Evolutionary conservation across 2,888 invertebrate genomes (phyloP), one percentile per base, ranked within the genome.

Genomic region (Tanypteryx hageni): DNA sequence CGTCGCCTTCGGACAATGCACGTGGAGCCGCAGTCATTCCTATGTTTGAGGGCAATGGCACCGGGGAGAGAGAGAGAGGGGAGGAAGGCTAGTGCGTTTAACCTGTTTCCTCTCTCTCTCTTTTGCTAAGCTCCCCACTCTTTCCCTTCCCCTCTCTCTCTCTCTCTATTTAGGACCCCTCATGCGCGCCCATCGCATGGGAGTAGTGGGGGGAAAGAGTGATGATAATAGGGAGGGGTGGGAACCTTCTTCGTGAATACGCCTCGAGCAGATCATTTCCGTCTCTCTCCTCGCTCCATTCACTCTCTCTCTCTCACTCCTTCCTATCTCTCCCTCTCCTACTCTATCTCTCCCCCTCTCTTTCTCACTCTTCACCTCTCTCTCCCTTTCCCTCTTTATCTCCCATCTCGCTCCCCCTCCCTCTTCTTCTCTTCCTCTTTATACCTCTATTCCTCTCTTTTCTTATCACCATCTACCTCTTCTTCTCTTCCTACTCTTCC

Each of bases 1-100:
- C 89, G 89, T 89, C 89, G 89, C 89, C 89, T 89, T 89, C 89
- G 89, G 89, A 89, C 89, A 89, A 89, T 89, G 89, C 89, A 89
- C 89, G 89, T 89, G 89, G 89, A 89, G 89, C 89, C 89, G 27
- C 11, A 89, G 89, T 89, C 89, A 89, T 89, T 89, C 89, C 89
- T 61, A 44, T 89, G 89, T 89, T 89, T 68, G 89, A 89, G 89
- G 89, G 89, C 89, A 89, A 89, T 89, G 89, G 89, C 89, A 89
- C 89, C 61, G 18, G 64, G 64, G 64, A 31, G 64, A 89, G 31
- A 89, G 61, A 61, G 61, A 89, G 44, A 11, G 86, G 10, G 56
- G n/a, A 14, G 76, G 76, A 18, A n/a, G 64, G 86, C 59, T 57
- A 85, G 86, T 61, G 31, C 89, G 64, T 44, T 68, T 31, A 89